Percentiles rank a stretch among this genome's conserved stretches.
phyloP scores from a whole-genome alignment of 30 jellyfish, hydroid and myxozoan species.

The Chrysaora quinquecirrha region DNA sequence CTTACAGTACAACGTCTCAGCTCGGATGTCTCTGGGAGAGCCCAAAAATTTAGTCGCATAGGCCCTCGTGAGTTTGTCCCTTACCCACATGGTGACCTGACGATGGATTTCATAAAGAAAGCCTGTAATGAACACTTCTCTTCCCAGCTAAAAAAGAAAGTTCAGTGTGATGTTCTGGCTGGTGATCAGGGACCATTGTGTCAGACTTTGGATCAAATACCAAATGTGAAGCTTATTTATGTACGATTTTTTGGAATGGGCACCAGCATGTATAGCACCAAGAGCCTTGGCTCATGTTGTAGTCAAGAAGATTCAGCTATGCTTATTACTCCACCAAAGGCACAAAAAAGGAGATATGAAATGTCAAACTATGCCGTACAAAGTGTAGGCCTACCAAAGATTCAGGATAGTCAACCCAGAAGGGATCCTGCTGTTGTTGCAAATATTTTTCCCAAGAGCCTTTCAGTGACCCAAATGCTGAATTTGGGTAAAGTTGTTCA shows the following conservation, averaged over 20 bases:
- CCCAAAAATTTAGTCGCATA: slow-evolving; percentile 16
- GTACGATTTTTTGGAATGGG: slow-evolving; percentile 33
- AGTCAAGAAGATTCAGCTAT: slow-evolving; percentile 14
- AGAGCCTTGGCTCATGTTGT: slow-evolving; percentile 12
- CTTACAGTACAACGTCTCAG: slow-evolving; percentile 32
- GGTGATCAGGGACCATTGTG: slow-evolving; percentile 51
- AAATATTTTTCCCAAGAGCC: slow-evolving; percentile 17
- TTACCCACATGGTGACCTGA: slow-evolving; percentile 42
- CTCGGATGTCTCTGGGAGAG: slow-evolving; percentile 29
- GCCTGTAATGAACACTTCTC: slow-evolving; percentile 38
- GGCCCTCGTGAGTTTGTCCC: slow-evolving; percentile 61
- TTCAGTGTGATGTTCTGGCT: slow-evolving; percentile 38
- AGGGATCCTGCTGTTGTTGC: slow-evolving; percentile 14
- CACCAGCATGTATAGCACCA: slow-evolving; percentile 15
- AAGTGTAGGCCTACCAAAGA: slow-evolving; percentile 12
- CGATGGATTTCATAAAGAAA: slow-evolving; percentile 15
- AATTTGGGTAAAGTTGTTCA: slow-evolving; percentile 14
- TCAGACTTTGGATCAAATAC: slow-evolving; percentile 29
- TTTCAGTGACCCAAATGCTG: slow-evolving; percentile 17
- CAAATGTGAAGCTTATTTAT: slow-evolving; percentile 27
- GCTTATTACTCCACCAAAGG: slow-evolving; percentile 1
- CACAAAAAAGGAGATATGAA: slow-evolving; percentile 14
- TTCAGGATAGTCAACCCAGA: slow-evolving; percentile 22
- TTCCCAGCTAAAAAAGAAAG: not conserved
- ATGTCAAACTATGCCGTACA: slow-evolving; percentile 2